phyloP scores from a whole-genome alignment of 2,888 invertebrate genomes.

The Callinectes sapidus region DNA sequence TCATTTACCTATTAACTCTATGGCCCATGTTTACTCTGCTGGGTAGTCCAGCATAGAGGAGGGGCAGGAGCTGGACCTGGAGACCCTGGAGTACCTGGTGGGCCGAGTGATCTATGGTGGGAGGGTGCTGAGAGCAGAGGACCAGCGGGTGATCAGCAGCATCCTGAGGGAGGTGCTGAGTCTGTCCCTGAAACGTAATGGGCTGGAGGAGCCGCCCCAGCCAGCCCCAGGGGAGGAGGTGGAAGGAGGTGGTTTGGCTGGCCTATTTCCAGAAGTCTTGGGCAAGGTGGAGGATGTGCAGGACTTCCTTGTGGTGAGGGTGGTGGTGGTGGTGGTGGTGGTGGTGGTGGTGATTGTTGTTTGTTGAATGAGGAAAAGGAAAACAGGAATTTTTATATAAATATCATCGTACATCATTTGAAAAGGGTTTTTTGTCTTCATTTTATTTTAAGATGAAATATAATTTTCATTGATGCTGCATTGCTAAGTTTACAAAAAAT shows the following conservation, averaged over 20 bases:
- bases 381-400: not conserved
- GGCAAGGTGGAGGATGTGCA: slow-evolving; percentile 61
- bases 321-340: not conserved
- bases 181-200: slow-evolving; percentile 50
- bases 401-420: too few species aligned
- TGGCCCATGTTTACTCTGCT: not conserved
- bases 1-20: not conserved
- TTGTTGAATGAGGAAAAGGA: not conserved
- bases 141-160: slow-evolving; percentile 64
- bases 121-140: slow-evolving; percentile 55
- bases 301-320: slow-evolving; percentile 59
- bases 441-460: too few species aligned
- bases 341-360: not conserved
- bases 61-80: slow-evolving; percentile 52
- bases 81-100: slow-evolving; percentile 62
- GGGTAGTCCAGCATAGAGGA: slow-evolving; percentile 56
- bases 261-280: slow-evolving; percentile 63
- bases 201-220: slow-evolving; percentile 15
- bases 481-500: too few species aligned
- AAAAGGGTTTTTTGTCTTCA: too few species aligned
- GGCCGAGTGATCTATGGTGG: slow-evolving; percentile 68
- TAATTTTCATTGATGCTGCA: too few species aligned
- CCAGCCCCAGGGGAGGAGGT: slow-evolving; percentile 36
- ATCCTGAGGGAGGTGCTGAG: slow-evolving; percentile 63
- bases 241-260: slow-evolving; percentile 48